Percentiles rank a stretch among this genome's conserved stretches.
These are phyloP conservation scores for Florisuga fusca DNA, from an alignment of 2,797 vertebrate species.

Conservation along the genomic window DNA sequence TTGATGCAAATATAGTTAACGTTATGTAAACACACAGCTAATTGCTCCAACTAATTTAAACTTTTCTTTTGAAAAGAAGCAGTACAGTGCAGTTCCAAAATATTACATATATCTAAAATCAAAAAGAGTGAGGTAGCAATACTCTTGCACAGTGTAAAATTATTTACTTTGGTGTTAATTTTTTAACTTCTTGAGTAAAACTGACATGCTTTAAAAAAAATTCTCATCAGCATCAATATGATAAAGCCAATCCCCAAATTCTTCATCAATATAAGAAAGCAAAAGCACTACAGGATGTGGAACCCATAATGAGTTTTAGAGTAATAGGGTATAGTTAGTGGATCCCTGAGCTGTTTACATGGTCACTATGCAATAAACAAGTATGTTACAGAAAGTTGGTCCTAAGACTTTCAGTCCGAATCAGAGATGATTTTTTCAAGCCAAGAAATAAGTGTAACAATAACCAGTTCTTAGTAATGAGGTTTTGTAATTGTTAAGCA, in stretches of 20 bases:
- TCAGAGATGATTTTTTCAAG: constrained; percentile 67
- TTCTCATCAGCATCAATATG: not conserved
- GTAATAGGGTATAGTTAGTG: constrained; percentile 46
- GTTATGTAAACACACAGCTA: constrained; percentile 78
- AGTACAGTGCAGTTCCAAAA: constrained; percentile 56
- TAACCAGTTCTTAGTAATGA: constrained; percentile 68
- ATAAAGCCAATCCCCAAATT: constrained; percentile 32
- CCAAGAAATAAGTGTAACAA: constrained; percentile 56
- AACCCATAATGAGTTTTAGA: constrained; percentile 49
- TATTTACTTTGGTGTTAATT: constrained; percentile 56
- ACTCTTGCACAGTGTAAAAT: constrained; percentile 59
- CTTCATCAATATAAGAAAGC: constrained; percentile 37
- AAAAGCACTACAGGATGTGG: constrained; percentile 5
- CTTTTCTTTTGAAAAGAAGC: constrained; percentile 60
- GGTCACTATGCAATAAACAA: constrained; percentile 81
- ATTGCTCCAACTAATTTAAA: constrained; percentile 72
- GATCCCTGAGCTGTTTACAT: constrained; percentile 73
- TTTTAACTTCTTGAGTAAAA: constrained; percentile 57
- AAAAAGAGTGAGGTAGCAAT: constrained; percentile 55
- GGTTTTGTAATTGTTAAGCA: constrained; percentile 74
- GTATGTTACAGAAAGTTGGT: constrained; percentile 56
- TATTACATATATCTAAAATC: constrained; percentile 39
- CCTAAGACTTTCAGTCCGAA: constrained; percentile 50
- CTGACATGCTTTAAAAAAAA: constrained; percentile 16
- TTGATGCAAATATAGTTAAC: constrained; percentile 82